Conservation (phyloP, 1,140 invertebrate species). For the Caenorhabditis inopinata region DNA sequence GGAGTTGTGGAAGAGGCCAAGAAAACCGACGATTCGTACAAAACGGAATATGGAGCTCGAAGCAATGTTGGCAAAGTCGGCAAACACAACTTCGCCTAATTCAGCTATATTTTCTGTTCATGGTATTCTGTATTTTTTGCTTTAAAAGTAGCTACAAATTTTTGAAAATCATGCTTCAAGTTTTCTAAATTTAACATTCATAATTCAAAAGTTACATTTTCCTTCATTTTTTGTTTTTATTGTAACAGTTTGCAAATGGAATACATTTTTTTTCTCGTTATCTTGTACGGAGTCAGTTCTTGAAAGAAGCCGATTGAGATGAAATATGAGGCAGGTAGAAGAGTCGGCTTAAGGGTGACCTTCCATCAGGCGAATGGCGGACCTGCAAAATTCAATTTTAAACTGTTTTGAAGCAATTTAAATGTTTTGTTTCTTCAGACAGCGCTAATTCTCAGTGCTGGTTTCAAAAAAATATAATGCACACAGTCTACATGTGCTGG, state of each 20-base stretch:
- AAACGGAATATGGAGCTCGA: not conserved
- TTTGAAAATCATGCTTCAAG: too few relatives aligned
- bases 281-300: too few relatives aligned
- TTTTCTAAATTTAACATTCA: too few relatives aligned
- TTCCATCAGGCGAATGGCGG: not conserved
- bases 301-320: not conserved
- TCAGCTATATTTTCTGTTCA: not conserved
- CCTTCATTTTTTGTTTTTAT: not conserved
- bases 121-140: not conserved
- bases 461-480: too few relatives aligned
- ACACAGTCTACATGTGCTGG: too few relatives aligned
- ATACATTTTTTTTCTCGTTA: not conserved
- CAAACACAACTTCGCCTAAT: conserved; percentile 1
- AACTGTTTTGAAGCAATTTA: too few relatives aligned
- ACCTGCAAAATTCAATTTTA: not conserved
- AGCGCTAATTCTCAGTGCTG: too few relatives aligned
- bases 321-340: not conserved
- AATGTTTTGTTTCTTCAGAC: too few relatives aligned
- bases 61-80: not conserved
- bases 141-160: too few relatives aligned
- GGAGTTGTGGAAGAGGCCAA: not conserved
- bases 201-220: too few relatives aligned
- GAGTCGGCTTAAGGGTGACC: not conserved
- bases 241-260: not conserved
- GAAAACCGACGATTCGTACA: conserved; percentile 4